Base-by-base conservation (phyloP, 1,140 invertebrate species). In the Zeugodacus cucurbitae region DNA sequence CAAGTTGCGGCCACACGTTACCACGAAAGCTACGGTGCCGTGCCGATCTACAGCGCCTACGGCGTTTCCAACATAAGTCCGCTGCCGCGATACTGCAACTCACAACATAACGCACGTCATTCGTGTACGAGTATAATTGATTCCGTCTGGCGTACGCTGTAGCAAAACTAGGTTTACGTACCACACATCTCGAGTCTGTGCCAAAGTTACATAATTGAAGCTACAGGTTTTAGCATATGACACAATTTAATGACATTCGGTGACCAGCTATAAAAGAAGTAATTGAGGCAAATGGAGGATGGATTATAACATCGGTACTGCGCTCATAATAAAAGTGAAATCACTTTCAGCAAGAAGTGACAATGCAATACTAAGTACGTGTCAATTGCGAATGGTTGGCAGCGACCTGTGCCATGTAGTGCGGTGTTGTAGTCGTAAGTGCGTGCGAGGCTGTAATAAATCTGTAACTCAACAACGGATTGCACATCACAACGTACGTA, bases 221-320 rank as follows among this genome's bases (percentile, higher is more conserved):
- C 48, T 82, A 82, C 74, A 82, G 41, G 74, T 82, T 82, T 91
- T 90, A 90, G 90, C 90, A 89, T 91, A 92, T 91, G 90, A 91
- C 90, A 91, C 90, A 91, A 92, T 91, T 92, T 89, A 88, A 89
- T 22, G 48, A 22, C 41, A 44, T n/a, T 48, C 67, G 67, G 20
- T 74, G 67, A 41, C 34, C 32, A n/a, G 67, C 41, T 26, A 48
- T 48, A 82, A 82, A 41, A 1, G 34, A 74, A 74, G 37, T 17
- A 74, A 41, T 5, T 22, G 34, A 74, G 44, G 22, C 5, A 74
- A 74, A 74, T 32, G 64, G 58, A 62, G 5, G n/a, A 17, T 34
- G 3, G 2, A 70, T 70, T 32, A 70, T 82, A 82, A 82, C 22
- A 48, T 4, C 26, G 44, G 3, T 10, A 48, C 7, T n/a, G 34